phyloP scores from a whole-genome alignment of 1,140 invertebrate species.

The Hylaeus volcanicus region DNA sequence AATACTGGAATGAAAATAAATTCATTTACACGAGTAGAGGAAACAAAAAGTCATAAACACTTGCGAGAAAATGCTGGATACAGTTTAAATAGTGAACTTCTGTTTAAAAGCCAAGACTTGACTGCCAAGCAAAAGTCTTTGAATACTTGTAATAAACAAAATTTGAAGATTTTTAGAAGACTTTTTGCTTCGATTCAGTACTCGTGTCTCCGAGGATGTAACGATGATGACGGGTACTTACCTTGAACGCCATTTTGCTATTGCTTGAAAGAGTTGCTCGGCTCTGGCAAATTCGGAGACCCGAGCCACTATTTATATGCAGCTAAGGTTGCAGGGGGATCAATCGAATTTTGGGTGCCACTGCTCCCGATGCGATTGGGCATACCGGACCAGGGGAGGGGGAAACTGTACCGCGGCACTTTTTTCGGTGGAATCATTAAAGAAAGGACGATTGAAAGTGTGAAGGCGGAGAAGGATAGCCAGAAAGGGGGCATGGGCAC shows the following conservation, averaged over 20 bases:
- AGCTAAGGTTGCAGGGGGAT: constrained; percentile 42
- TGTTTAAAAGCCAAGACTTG: too few relatives aligned
- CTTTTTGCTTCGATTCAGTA: too few relatives aligned
- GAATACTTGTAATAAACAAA: too few relatives aligned
- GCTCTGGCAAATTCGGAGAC: constrained; percentile 50
- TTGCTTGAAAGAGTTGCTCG: constrained; percentile 43
- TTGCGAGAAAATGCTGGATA: too few relatives aligned
- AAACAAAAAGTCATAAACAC: too few relatives aligned
- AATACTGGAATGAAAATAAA: too few relatives aligned
- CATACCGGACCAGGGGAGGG: constrained; percentile 51
- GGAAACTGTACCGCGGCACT: constrained; percentile 43
- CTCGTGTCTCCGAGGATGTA: background rate
- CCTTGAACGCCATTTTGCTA: constrained; percentile 70
- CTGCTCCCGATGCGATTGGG: constrained; percentile 54
- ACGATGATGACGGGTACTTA: constrained; percentile 41
- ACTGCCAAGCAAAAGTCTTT: too few relatives aligned
- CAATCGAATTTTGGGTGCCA: constrained; percentile 60
- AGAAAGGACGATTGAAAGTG: constrained; percentile 57
- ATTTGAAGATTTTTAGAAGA: too few relatives aligned
- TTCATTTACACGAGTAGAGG: too few relatives aligned
- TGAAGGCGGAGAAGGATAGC: constrained; percentile 42
- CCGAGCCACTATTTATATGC: constrained; percentile 65
- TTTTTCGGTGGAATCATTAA: constrained; percentile 50
- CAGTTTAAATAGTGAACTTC: too few relatives aligned
- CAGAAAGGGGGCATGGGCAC: constrained; percentile 32